phyloP scores from a whole-genome alignment of 1,140 invertebrate species.

The Chelonus insularis region DNA sequence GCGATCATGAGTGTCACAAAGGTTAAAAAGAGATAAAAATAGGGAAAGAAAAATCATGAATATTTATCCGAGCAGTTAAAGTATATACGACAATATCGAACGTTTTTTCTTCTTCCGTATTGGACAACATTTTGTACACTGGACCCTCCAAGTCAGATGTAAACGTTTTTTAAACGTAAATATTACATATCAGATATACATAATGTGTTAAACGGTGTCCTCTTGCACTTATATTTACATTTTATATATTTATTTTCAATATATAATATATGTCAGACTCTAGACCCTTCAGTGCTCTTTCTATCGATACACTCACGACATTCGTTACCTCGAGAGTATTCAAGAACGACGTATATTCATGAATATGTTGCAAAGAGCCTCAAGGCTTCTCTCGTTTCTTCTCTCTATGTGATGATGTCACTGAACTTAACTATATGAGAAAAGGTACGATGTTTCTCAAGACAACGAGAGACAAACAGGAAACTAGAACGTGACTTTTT shows the following conservation, averaged over 20 bases:
- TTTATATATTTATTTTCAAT: too few species aligned
- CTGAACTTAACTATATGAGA: neutral
- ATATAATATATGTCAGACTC: too few species aligned
- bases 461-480: constrained; percentile 5
- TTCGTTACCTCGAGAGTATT: neutral
- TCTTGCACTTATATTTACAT: too few species aligned
- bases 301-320: too few species aligned
- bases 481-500: constrained; percentile 14
- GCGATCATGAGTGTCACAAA: neutral
- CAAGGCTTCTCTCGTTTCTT: too few species aligned
- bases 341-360: neutral
- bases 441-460: constrained; percentile 9
- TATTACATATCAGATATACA: neutral
- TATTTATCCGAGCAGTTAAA: constrained; percentile 35
- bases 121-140: constrained; percentile 30
- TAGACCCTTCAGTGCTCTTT: too few species aligned
- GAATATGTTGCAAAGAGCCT: neutral
- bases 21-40: neutral
- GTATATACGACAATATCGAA: constrained; percentile 2
- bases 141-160: constrained; percentile 26
- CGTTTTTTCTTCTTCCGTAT: constrained; percentile 36
- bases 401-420: neutral
- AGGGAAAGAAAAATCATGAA: constrained; percentile 35
- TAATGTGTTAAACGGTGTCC: neutral
- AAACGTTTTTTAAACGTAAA: too few species aligned